A percentile compares a stretch with the other conserved stretches of the same genome.
phyloP scores from a whole-genome alignment of 1,140 invertebrate genomes.

The Drosophila littoralis region DNA sequence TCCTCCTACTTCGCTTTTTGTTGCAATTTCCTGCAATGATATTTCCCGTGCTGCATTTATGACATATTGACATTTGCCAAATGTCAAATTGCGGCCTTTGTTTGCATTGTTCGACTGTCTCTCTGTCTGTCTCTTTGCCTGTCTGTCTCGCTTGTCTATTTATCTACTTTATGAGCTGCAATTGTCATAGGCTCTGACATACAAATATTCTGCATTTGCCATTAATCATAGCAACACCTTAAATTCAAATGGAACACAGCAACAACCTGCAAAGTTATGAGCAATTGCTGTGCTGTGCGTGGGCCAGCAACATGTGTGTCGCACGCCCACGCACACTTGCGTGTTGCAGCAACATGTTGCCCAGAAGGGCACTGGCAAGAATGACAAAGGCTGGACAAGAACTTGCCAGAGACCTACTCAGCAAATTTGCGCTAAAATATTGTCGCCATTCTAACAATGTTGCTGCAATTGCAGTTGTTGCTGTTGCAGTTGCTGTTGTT shows the following conservation, averaged over 20 bases:
- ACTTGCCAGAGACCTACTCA: slow-evolving; percentile 32
- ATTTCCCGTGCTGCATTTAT: slow-evolving; percentile 35
- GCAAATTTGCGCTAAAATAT: slow-evolving; percentile 33
- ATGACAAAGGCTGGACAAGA: slow-evolving; percentile 59
- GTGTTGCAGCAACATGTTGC: slow-evolving; percentile 65
- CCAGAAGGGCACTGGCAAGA: slow-evolving; percentile 34
- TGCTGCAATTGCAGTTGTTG: slow-evolving; percentile 9
- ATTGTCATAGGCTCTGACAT: slow-evolving; percentile 14
- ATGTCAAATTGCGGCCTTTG: slow-evolving; percentile 63
- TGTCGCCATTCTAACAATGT: slow-evolving; percentile 48
- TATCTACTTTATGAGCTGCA: slow-evolving; percentile 32
- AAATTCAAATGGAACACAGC: slow-evolving; percentile 22
- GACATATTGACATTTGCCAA: slow-evolving; percentile 72
- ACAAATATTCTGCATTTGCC: slow-evolving; percentile 12
- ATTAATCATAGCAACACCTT: slow-evolving; percentile 69
- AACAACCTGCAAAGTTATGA: slow-evolving; percentile 70
- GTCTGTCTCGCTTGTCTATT: slow-evolving; percentile 6
- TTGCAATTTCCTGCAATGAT: slow-evolving; percentile 21
- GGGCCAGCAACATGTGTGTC: slow-evolving; percentile 38
- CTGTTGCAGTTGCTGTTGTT: neutral
- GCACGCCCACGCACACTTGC: slow-evolving; percentile 29
- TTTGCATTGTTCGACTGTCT: slow-evolving; percentile 44
- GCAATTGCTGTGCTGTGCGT: slow-evolving; percentile 54
- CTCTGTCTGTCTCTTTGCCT: slow-evolving; percentile 22
- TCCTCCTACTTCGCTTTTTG: slow-evolving; percentile 13